These are phyloP conservation scores for Carapus acus DNA, from an alignment of 2,797 vertebrate genomes.

Conservation along the genomic window DNA sequence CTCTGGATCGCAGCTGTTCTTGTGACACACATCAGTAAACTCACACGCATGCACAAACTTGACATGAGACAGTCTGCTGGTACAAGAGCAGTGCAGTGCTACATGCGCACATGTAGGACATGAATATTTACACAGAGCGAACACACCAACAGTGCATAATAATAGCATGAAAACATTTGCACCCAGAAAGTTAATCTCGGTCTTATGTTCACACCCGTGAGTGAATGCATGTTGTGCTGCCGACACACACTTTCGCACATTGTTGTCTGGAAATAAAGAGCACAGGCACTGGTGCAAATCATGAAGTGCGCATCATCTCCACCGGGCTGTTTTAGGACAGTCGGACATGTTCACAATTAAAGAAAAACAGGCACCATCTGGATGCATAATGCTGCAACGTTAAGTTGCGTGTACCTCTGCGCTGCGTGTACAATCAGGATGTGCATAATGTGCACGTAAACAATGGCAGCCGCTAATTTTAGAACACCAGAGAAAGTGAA, in stretches of 20 bases:
- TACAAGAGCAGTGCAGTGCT: slow-evolving; percentile 30
- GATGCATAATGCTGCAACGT: no score
- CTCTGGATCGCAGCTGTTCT: slow-evolving; percentile 71
- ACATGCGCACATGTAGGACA: slow-evolving; percentile 18
- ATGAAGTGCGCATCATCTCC: slow-evolving; percentile 3
- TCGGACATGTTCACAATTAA: no score
- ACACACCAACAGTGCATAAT: slow-evolving; percentile 6
- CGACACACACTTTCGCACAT: slow-evolving; percentile 1
- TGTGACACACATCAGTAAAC: slow-evolving; percentile 26
- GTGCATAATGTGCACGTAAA: no score
- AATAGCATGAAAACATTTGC: slow-evolving; percentile 9
- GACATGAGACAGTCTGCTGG: slow-evolving; percentile 44
- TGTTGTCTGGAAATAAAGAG: slow-evolving; percentile 2
- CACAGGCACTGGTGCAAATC: background rate
- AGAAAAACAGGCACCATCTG: no score
- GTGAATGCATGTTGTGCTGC: slow-evolving; percentile 7
- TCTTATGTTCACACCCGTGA: slow-evolving; percentile 22
- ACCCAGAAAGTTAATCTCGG: slow-evolving; percentile 12
- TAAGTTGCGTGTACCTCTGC: no score
- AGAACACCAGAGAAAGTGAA: no score
- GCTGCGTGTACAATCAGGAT: no score
- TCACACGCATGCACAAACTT: slow-evolving; percentile 22
- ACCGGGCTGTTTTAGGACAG: background rate
- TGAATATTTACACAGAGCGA: slow-evolving; percentile 24
- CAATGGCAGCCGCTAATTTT: no score